These are phyloP conservation scores for Enteromius treurensis DNA, from an alignment of 2,797 vertebrate species.

Conservation along the genomic window DNA sequence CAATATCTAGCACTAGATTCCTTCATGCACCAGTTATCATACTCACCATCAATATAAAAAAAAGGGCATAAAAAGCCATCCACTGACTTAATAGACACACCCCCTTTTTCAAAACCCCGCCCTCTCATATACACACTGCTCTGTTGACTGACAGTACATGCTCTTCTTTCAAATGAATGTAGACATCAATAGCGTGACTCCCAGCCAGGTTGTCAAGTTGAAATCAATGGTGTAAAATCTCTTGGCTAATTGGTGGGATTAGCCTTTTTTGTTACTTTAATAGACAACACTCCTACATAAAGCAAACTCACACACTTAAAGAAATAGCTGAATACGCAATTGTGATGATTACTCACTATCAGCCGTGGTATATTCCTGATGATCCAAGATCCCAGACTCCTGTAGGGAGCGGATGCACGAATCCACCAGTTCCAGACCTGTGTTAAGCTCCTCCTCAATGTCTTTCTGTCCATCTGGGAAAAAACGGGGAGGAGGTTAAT, in stretches of 20 bases:
- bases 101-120: background rate
- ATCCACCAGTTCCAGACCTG: slow-evolving; percentile 96
- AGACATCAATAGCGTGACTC: slow-evolving; percentile 14
- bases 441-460: slow-evolving; percentile 97
- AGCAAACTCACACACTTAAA: background rate
- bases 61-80: background rate
- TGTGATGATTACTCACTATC: slow-evolving; percentile 84
- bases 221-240: slow-evolving; percentile 30
- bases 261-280: background rate
- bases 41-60: background rate
- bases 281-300: background rate
- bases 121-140: background rate
- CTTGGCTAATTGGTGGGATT: slow-evolving; percentile 27
- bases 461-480: slow-evolving; percentile 92
- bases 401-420: slow-evolving; percentile 97
- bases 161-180: background rate
- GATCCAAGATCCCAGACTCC: slow-evolving; percentile 96
- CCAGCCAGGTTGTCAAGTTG: background rate
- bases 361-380: slow-evolving; percentile 84
- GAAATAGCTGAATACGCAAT: background rate
- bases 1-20: background rate
- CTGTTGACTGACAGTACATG: background rate
- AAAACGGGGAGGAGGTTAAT: slow-evolving; percentile 45
- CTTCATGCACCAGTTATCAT: background rate
- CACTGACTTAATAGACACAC: background rate